Base-by-base conservation (phyloP, 2,113 vertebrate genomes). In the Bujurquina vittata region DNA sequence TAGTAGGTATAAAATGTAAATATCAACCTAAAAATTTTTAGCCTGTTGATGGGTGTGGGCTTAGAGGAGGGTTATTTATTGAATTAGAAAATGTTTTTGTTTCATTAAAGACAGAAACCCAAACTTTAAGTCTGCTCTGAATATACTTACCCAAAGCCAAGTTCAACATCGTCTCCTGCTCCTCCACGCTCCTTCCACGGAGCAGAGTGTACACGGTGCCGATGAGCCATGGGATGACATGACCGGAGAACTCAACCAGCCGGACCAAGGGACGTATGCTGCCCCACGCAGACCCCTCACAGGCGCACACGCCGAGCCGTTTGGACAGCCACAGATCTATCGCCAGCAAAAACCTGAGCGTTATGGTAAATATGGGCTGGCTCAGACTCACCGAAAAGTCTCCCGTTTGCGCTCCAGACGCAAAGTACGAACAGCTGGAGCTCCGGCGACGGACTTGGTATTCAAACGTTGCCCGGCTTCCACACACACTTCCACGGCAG, bases 321-420 rank as follows among this genome's bases (percentile, higher is more conserved):
- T 97, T 97, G 88, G 97, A 97, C 63, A 97, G 94, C 97, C 97
- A 97, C 81, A 98, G 95, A 86, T 98, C 97, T 79, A 97, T 93
- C 61, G 97, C 97, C 84, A 98, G 91, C 88, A 99, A 86, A 10
- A 97, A 97, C 72, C 97, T 96, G 37, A 99, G 92, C 33, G 97
- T 96, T 63, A 97, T 97, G 52, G 92, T 95, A 81, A 96, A 63
- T 56, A 97, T 96, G n/a, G 97, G 97, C 20, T 97, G 97, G 86
- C 96, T 98, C 85, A 98, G 91, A 67, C 95, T 95, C 89, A 97
- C 96, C 80, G 96, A 95, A 67, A 96, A 95, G 85, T 97, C 96
- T 31, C 97, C 96, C 0, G 94, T 74, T 37, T 90, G 94, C 2
- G 91, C 78, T 2, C 94, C 75, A 6, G 91, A 22, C 11, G 91